Conservation (phyloP, 2,888 invertebrate genomes). For the Eumacrocentrus americanus region DNA sequence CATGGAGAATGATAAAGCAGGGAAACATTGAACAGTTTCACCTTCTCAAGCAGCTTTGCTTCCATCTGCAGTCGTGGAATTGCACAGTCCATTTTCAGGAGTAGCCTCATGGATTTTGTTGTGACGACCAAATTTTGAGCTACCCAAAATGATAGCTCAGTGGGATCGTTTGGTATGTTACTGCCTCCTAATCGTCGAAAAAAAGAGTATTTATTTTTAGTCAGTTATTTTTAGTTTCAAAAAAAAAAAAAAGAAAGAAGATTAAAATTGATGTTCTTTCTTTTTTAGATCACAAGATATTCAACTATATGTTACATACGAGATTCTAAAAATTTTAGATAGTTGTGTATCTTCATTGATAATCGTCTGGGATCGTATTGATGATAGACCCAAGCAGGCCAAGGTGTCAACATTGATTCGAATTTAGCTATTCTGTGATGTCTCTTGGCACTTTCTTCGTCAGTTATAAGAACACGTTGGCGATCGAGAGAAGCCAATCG, state of each 20-base stretch:
- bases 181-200: slow-evolving; percentile 62
- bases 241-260: slow-evolving; percentile 8
- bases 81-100: slow-evolving; percentile 73
- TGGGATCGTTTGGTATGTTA: slow-evolving; percentile 70
- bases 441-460: slow-evolving; percentile 39
- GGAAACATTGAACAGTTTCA: slow-evolving; percentile 43
- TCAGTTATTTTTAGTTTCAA: too few species aligned
- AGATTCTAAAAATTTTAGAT: slow-evolving; percentile 50
- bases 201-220: slow-evolving; percentile 1
- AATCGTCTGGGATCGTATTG: slow-evolving; percentile 66
- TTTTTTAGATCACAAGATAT: too few species aligned
- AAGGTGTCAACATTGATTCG: slow-evolving; percentile 66
- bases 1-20: background rate
- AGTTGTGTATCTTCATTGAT: slow-evolving; percentile 58
- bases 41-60: slow-evolving; percentile 62
- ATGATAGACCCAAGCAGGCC: slow-evolving; percentile 73
- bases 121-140: slow-evolving; percentile 77
- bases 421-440: slow-evolving; percentile 51
- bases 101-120: slow-evolving; percentile 68
- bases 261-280: background rate
- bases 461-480: slow-evolving; percentile 42
- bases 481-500: slow-evolving; percentile 51
- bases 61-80: slow-evolving; percentile 71
- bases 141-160: slow-evolving; percentile 80
- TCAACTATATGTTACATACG: too few species aligned